A percentile compares a stretch with the other conserved stretches of the same genome.
phyloP scores from a whole-genome alignment of 2,113 vertebrate genomes.

The Myotis brandtii region DNA sequence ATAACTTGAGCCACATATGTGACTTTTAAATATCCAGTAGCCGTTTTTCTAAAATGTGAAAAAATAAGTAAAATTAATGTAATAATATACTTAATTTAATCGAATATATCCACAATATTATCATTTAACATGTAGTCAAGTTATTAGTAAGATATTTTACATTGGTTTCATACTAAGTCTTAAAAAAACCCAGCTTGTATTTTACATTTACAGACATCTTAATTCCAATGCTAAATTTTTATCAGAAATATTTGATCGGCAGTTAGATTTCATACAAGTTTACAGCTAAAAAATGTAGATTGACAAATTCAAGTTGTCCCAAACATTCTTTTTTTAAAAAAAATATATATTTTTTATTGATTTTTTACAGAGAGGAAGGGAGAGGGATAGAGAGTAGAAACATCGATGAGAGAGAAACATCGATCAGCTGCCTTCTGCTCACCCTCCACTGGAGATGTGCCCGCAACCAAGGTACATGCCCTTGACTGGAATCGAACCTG shows the following conservation, averaged over 20 bases:
- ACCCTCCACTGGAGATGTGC: too few relatives aligned
- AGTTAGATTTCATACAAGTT: not conserved
- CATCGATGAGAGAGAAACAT: too few relatives aligned
- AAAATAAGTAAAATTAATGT: constrained; percentile 3
- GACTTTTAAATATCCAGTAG: constrained; percentile 4
- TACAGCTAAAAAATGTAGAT: not conserved
- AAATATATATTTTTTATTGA: too few relatives aligned
- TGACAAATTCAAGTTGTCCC: not conserved
- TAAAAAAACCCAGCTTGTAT: not conserved
- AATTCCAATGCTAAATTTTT: not conserved
- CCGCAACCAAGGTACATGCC: too few relatives aligned
- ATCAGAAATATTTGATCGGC: constrained; percentile 21
- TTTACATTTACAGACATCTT: not conserved
- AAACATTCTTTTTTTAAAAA: not conserved
- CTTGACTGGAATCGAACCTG: too few relatives aligned
- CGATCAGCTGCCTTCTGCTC: too few relatives aligned
- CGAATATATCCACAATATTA: not conserved
- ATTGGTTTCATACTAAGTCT: not conserved
- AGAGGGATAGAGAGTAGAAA: too few relatives aligned
- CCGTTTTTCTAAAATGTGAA: constrained; percentile 24
- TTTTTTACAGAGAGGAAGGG: too few relatives aligned
- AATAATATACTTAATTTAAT: constrained; percentile 41
- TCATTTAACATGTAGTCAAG: not conserved
- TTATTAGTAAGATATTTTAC: not conserved
- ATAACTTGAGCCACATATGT: not conserved